Base-by-base conservation (phyloP, 2,113 vertebrate species). In the Chunga burmeisteri region DNA sequence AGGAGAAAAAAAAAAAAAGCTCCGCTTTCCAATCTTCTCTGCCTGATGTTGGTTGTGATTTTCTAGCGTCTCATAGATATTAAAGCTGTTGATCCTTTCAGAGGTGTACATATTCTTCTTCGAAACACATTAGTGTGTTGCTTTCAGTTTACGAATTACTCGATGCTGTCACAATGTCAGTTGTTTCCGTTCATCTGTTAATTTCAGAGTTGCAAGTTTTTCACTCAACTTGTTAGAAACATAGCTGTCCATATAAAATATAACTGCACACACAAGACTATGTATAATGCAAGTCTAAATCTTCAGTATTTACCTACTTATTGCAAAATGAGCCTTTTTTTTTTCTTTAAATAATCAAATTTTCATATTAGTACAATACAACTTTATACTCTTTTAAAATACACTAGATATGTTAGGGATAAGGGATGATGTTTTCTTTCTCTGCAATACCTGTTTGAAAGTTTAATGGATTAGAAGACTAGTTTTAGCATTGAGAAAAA, bases 321-420 rank as follows among this genome's bases (percentile, higher is more conserved):
- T 98, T 98, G 98, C 98, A 98, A 98, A 98, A 98, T 97, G 97
- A 98, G 96, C 97, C 98, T 96, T 98, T 97, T 98, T 97, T 98
- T 98, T 96, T 97, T 98, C 98, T 98, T 98, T 98, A 98, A 98
- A 98, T 98, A 98, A 98, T 98, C 98, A 98, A 93, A 96, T 98
- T 95, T 98, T 97, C 98, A 96, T 98, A 98, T 98, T 98, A 98
- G 98, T 98, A 98, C 97, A 98, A 98, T 98, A 98, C 97, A 98
- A 97, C 97, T 98, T 98, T 98, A 98, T 97, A 98, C 91, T 98
- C 95, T 98, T 98, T 98, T 95, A 97, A 98, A 98, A 98, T 98
- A 98, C 97, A 98, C 98, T 98, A 98, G 97, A 98, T 98, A 98
- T 94, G 97, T 98, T 98, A 98, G 96, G 98, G 96, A 65, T 98